Evolutionary conservation across 1,140 invertebrate genomes (phyloP).

Genomic region (Thaumatotibia leucotreta): DNA sequence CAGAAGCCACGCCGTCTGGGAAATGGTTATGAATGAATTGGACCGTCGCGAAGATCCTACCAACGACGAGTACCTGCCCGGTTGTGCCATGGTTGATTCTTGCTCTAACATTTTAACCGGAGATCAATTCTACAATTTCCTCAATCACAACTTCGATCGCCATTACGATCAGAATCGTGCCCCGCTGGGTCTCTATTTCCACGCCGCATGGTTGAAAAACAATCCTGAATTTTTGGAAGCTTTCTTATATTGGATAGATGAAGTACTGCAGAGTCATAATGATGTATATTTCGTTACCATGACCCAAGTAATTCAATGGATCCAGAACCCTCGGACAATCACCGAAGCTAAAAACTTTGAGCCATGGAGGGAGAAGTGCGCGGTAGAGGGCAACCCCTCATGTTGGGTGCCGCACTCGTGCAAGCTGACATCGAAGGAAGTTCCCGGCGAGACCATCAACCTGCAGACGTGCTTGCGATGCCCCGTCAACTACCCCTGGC

Average conservation of each 20-base stretch:
- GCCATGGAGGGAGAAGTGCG: conserved; percentile 95
- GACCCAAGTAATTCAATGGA: conserved; percentile 98
- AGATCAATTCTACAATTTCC: conserved; percentile 97
- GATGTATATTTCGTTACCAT: conserved; percentile 99
- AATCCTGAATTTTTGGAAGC: conserved; percentile 95
- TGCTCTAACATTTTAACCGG: conserved; percentile 95
- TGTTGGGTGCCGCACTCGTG: conserved; percentile 94
- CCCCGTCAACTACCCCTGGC: conserved; percentile 96
- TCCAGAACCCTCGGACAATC: conserved; percentile 92
- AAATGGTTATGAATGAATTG: conserved; percentile 98
- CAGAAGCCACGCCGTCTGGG: conserved; percentile 95
- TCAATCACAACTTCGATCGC: conserved; percentile 96
- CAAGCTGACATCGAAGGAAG: conserved; percentile 93
- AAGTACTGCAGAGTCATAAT: conserved; percentile 90
- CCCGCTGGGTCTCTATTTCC: conserved; percentile 95
- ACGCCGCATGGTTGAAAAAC: conserved; percentile 96
- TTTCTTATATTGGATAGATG: conserved; percentile 96
- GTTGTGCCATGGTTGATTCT: conserved; percentile 97
- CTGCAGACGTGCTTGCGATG: conserved; percentile 95
- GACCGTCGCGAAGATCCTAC: conserved; percentile 94
- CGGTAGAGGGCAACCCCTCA: conserved; percentile 85
- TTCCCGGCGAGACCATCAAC: conserved; percentile 94
- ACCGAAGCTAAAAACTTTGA: conserved; percentile 93
- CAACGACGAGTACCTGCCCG: conserved; percentile 94
- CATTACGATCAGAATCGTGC: conserved; percentile 97